Conservation (phyloP, 2,888 invertebrate species). For the Arctia plantaginis region DNA sequence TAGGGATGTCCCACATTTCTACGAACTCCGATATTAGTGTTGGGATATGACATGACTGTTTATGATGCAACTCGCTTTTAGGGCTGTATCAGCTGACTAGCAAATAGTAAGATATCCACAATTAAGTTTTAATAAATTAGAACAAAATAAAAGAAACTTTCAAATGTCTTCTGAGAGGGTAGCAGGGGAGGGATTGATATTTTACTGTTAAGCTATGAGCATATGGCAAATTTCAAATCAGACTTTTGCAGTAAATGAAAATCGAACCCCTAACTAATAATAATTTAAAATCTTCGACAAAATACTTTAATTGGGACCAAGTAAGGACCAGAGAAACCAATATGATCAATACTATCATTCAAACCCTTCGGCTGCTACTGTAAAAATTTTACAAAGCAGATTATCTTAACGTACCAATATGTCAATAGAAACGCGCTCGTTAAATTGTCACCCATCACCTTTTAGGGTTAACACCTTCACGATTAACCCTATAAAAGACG, state of each 20-base stretch:
- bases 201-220: too few relatives aligned
- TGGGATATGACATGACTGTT: conserved; percentile 55
- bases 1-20: conserved; percentile 58
- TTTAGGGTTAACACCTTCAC: conserved; percentile 67
- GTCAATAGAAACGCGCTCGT: conserved; percentile 59
- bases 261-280: not conserved
- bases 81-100: conserved; percentile 7
- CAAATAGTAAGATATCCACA: not conserved
- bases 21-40: conserved; percentile 39
- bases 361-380: conserved; percentile 27
- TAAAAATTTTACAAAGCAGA: conserved; percentile 40
- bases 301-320: conserved; percentile 30
- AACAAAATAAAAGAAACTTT: not conserved
- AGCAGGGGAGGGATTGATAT: too few relatives aligned
- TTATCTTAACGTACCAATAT: conserved; percentile 61
- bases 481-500: conserved; percentile 67
- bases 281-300: not conserved
- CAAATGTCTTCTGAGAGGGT: not conserved
- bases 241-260: not conserved
- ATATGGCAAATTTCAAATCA: not conserved
- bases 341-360: conserved; percentile 19
- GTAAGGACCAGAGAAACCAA: conserved; percentile 18
- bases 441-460: conserved; percentile 70
- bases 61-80: conserved; percentile 44
- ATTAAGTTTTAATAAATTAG: not conserved